These are phyloP conservation scores for Eolophus roseicapilla DNA, from an alignment of 2,113 vertebrate genomes.

Conservation along the genomic window DNA sequence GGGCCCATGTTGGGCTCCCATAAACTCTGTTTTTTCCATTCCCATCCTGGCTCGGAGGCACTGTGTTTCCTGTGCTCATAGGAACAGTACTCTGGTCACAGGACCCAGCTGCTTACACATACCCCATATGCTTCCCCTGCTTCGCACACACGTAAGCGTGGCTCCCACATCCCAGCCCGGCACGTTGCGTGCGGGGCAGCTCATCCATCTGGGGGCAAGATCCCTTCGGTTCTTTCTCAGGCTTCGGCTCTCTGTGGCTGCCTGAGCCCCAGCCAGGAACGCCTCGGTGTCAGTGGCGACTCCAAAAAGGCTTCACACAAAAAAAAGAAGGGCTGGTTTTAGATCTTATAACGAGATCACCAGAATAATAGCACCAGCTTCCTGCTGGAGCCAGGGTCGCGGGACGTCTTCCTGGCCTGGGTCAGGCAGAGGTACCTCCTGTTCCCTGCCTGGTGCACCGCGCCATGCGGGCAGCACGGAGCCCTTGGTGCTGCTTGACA, in stretches of 20 bases:
- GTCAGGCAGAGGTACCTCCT: constrained; percentile 22
- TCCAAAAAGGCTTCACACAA: not conserved
- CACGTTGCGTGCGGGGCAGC: constrained; percentile 59
- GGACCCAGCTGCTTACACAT: constrained; percentile 70
- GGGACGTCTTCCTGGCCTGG: constrained; percentile 39
- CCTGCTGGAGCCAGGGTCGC: constrained; percentile 60
- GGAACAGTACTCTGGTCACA: constrained; percentile 68
- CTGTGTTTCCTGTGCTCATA: constrained; percentile 68
- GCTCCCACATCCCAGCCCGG: constrained; percentile 58
- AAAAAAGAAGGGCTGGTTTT: constrained; percentile 22
- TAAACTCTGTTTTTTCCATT: constrained; percentile 69
- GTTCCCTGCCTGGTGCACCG: not conserved
- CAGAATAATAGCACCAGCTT: constrained; percentile 66
- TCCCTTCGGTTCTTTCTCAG: constrained; percentile 38
- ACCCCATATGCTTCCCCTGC: constrained; percentile 69
- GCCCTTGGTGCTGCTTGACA: not conserved
- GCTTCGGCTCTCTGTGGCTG: constrained; percentile 23
- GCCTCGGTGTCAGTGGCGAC: constrained; percentile 24
- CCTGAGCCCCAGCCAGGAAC: constrained; percentile 48
- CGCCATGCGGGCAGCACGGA: not conserved
- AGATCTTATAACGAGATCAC: constrained; percentile 62
- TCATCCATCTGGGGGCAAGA: constrained; percentile 67
- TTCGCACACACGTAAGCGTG: constrained; percentile 41
- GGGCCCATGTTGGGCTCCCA: constrained; percentile 66
- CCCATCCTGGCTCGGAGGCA: constrained; percentile 56